These are phyloP conservation scores for Echinometra lucunter DNA, from an alignment of 53 echinoderm and acorn worm species.

Conservation along the genomic window DNA sequence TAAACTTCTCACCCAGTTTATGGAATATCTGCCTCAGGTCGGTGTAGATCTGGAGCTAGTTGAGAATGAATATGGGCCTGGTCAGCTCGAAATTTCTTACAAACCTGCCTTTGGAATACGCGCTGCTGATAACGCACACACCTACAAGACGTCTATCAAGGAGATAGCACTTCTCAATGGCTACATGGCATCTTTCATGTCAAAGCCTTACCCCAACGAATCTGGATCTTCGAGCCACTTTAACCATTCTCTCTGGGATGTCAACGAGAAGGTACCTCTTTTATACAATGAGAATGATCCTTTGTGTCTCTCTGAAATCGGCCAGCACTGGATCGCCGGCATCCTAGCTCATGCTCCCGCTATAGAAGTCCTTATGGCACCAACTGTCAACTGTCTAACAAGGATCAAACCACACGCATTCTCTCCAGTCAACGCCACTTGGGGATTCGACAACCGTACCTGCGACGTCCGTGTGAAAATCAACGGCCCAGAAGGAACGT, in stretches of 20 bases:
- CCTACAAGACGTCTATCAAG: slow-evolving; percentile 78
- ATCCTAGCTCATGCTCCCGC: slow-evolving; percentile 77
- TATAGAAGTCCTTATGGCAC: slow-evolving; percentile 72
- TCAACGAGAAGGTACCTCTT: slow-evolving; percentile 66
- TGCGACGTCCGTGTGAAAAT: slow-evolving; percentile 77
- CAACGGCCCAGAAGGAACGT: slow-evolving; percentile 75
- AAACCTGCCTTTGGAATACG: slow-evolving; percentile 79
- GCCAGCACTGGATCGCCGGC: slow-evolving; percentile 79
- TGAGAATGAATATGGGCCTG: slow-evolving; percentile 78
- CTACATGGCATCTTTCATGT: slow-evolving; percentile 83
- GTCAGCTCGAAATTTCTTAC: slow-evolving; percentile 76
- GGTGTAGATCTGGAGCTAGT: slow-evolving; percentile 79
- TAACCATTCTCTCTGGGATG: slow-evolving; percentile 83
- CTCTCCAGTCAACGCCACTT: slow-evolving; percentile 71
- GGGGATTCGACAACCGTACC: slow-evolving; percentile 81
- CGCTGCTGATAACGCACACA: slow-evolving; percentile 79
- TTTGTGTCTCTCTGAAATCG: slow-evolving; percentile 66
- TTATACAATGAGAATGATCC: slow-evolving; percentile 66
- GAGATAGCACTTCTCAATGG: slow-evolving; percentile 78
- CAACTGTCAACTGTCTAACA: slow-evolving; percentile 76
- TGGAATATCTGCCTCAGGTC: slow-evolving; percentile 70
- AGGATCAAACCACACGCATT: background rate
- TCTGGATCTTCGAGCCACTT: slow-evolving; percentile 71
- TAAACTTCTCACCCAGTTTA: slow-evolving; percentile 9
- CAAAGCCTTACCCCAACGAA: slow-evolving; percentile 73